Evolutionary conservation across 2,888 invertebrate genomes (phyloP).

Genomic region (Prenolepis imparis): DNA sequence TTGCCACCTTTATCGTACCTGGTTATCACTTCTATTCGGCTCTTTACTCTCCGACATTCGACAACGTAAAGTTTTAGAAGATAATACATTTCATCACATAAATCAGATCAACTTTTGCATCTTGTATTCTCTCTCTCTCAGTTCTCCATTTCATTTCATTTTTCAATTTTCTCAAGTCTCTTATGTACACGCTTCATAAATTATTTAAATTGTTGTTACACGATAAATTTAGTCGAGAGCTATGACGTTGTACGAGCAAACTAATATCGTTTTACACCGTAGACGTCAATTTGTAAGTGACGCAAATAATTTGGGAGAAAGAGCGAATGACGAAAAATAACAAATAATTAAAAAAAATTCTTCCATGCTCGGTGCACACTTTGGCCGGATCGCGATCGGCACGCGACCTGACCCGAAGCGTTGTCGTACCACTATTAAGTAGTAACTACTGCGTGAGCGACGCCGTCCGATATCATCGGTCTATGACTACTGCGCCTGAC

Average conservation of each 20-base stretch:
- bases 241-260: not conserved
- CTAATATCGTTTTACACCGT: not conserved
- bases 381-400: constrained; percentile 27
- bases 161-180: not conserved
- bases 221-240: not conserved
- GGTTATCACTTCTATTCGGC: constrained; percentile 10
- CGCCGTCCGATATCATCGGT: constrained; percentile 70
- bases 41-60: not conserved
- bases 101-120: constrained; percentile 4
- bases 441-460: constrained; percentile 67
- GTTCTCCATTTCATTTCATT: not conserved
- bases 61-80: too few species aligned
- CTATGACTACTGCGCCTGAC: constrained; percentile 59
- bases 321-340: not conserved
- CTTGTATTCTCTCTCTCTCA: not conserved
- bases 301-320: not conserved
- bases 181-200: not conserved
- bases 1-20: constrained; percentile 18
- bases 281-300: not conserved
- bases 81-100: not conserved
- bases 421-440: constrained; percentile 66
- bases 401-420: constrained; percentile 58
- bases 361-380: constrained; percentile 4
- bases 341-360: constrained; percentile 67
- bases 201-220: constrained; percentile 1